Percentiles rank a stretch among this genome's conserved stretches.
Conservation (phyloP, 2,113 vertebrate genomes). For the Dasypus novemcinctus region DNA sequence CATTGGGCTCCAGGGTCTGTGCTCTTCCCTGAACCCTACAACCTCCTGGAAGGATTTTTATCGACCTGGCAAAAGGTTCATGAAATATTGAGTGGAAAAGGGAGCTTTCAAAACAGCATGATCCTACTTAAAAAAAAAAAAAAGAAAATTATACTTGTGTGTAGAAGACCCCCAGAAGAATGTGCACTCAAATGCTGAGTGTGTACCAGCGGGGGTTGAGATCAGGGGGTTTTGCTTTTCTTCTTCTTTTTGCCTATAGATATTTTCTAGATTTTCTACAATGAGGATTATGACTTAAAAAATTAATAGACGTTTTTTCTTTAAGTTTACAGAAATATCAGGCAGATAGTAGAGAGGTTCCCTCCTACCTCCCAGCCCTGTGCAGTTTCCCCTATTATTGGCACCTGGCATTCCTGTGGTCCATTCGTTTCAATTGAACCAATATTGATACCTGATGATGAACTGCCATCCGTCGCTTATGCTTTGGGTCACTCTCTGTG, state of each 20-base stretch:
- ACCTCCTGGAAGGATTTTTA: neutral
- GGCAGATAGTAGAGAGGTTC: too few species aligned
- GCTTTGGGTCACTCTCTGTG: too few species aligned
- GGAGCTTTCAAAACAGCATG: neutral
- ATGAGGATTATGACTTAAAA: neutral
- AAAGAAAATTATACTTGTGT: neutral
- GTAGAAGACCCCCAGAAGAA: neutral
- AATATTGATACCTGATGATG: too few species aligned
- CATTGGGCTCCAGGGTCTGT: neutral
- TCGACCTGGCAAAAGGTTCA: neutral
- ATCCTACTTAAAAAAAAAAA: neutral
- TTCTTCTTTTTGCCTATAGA: neutral
- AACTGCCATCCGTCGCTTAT: too few species aligned
- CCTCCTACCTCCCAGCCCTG: too few species aligned
- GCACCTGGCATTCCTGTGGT: too few species aligned
- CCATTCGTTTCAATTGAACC: too few species aligned
- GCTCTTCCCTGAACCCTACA: neutral
- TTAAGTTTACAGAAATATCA: too few species aligned
- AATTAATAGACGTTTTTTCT: too few species aligned
- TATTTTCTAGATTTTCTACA: neutral
- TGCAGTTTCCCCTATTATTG: too few species aligned
- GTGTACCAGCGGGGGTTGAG: fast-evolving
- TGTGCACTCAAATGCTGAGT: neutral
- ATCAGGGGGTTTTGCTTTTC: neutral
- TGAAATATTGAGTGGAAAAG: neutral